Conservation (phyloP, 92 coral and sea anemone species). For the Paramuricea clavata region DNA sequence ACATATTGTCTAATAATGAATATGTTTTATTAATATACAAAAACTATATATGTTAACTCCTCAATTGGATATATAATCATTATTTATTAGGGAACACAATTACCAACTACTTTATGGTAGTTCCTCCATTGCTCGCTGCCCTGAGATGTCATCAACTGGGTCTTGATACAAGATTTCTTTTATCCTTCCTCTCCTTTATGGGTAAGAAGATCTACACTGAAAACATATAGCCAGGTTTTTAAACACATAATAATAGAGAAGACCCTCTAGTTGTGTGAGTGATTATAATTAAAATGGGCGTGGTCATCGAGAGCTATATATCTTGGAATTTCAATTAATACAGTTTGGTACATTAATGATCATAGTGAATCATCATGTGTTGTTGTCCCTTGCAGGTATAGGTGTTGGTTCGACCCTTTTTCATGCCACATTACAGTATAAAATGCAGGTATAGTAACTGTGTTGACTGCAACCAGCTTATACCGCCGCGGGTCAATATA, state of each 20-base stretch:
- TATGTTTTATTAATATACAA: no score
- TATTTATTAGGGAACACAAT: slow-evolving; percentile 84
- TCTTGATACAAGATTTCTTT: slow-evolving; percentile 73
- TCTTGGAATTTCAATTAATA: no score
- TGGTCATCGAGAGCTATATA: no score
- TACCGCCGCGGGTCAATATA: no score
- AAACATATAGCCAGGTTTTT: background rate
- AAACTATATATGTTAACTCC: no score
- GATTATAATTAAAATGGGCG: no score
- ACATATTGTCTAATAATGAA: no score
- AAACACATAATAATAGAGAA: background rate
- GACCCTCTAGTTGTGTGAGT: no score
- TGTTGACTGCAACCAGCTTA: background rate
- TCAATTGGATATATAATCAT: no score
- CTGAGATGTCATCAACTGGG: slow-evolving; percentile 76
- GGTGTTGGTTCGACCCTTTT: slow-evolving; percentile 92
- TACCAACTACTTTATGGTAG: slow-evolving; percentile 89
- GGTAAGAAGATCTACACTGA: slow-evolving; percentile 62
- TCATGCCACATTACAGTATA: slow-evolving; percentile 93
- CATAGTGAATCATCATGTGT: background rate
- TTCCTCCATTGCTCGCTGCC: slow-evolving; percentile 89
- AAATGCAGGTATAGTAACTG: slow-evolving; percentile 88
- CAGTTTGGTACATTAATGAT: no score
- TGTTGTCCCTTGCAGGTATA: slow-evolving; percentile 73
- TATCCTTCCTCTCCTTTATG: slow-evolving; percentile 78